Percentiles rank a stretch among this genome's conserved stretches.
Evolutionary conservation across 2,888 invertebrate species (phyloP).

Genomic region (Agrotis puta): DNA sequence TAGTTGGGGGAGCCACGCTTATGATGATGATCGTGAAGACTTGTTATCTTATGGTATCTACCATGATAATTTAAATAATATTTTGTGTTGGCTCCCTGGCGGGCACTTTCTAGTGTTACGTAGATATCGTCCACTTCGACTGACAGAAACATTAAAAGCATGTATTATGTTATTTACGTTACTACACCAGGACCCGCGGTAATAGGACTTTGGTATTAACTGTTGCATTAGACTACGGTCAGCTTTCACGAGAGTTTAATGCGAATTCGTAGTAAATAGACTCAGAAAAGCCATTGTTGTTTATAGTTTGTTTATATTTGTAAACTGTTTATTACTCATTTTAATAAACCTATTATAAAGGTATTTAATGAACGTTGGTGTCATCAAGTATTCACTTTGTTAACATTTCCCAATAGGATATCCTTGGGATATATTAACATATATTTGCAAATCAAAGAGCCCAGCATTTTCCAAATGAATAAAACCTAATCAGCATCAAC

Average conservation of each 20-base stretch:
- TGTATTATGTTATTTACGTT: constrained; percentile 2
- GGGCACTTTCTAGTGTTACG: background rate
- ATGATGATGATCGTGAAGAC: too few species aligned
- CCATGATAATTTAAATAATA: too few species aligned
- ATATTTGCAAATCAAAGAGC: constrained; percentile 39
- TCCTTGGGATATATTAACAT: constrained; percentile 45
- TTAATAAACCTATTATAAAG: background rate
- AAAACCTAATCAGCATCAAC: constrained; percentile 11
- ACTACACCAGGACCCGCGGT: background rate
- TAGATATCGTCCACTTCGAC: background rate
- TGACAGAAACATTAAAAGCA: constrained; percentile 22
- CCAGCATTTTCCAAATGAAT: constrained; percentile 5
- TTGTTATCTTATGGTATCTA: too few species aligned
- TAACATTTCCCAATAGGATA: constrained; percentile 36
- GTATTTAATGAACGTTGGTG: constrained; percentile 9
- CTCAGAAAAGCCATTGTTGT: background rate
- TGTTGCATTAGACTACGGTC: background rate
- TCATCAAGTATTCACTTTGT: constrained; percentile 18
- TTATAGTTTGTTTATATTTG: background rate
- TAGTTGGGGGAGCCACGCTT: too few species aligned
- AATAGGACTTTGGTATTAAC: background rate
- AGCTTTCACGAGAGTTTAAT: background rate
- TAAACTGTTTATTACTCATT: background rate
- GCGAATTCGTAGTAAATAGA: constrained; percentile 1
- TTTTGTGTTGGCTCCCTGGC: too few species aligned